Percentiles rank a stretch among this genome's conserved stretches.
These are phyloP conservation scores for Cygnus olor DNA, from an alignment of 2,797 vertebrate species.

Conservation along the genomic window DNA sequence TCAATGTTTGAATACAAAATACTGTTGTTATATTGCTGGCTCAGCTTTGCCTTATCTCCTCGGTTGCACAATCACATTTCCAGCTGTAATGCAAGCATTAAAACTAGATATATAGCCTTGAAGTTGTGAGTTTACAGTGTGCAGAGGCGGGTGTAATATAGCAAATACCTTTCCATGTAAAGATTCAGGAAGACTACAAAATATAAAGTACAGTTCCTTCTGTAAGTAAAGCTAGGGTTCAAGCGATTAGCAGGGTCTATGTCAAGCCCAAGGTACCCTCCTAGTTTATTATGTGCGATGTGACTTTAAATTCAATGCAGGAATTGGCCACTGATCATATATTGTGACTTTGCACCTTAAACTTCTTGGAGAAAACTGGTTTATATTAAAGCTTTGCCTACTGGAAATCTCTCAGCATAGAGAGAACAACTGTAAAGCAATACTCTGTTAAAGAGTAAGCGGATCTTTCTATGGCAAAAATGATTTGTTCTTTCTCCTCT, in stretches of 20 bases:
- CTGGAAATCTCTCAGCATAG: neutral
- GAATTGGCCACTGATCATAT: neutral
- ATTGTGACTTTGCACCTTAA: conserved; percentile 33
- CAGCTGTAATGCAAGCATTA: neutral
- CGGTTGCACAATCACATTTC: neutral
- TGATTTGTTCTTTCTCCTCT: conserved; percentile 26
- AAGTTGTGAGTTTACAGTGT: neutral
- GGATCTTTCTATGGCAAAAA: neutral
- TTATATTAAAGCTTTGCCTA: neutral
- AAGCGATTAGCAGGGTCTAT: conserved; percentile 40
- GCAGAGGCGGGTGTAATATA: neutral
- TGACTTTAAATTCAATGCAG: neutral
- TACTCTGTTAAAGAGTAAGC: neutral
- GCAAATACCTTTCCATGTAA: conserved; percentile 41
- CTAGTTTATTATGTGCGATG: neutral
- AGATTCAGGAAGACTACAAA: neutral
- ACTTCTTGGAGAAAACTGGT: neutral
- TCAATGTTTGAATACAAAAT: neutral
- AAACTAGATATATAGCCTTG: neutral
- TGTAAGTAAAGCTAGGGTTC: conserved; percentile 20
- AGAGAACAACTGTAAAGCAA: neutral
- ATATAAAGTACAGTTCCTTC: neutral
- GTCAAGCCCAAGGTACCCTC: neutral
- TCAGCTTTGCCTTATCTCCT: conserved; percentile 28
- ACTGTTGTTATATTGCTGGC: neutral